phyloP scores from a whole-genome alignment of 2,888 invertebrate species.

The Eristalis arbustorum region DNA sequence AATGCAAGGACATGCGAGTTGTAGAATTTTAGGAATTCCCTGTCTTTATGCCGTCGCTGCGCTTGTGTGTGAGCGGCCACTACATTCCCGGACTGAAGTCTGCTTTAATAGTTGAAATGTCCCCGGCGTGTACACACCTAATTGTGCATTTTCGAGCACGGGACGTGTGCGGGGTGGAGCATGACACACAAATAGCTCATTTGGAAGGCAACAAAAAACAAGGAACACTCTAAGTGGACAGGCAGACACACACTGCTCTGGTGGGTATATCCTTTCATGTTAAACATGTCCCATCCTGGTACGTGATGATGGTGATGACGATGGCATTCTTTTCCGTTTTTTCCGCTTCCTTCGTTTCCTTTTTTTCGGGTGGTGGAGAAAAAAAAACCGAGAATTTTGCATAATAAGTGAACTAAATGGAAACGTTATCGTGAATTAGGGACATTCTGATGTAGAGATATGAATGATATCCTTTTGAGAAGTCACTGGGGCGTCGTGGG shows the following conservation, averaged over 20 bases:
- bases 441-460: constrained; percentile 12
- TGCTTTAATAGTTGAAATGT: constrained; percentile 44
- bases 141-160: constrained; percentile 32
- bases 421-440: constrained; percentile 47
- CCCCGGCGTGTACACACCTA: constrained; percentile 50
- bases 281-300: constrained; percentile 40
- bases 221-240: constrained; percentile 44
- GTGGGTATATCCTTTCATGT: constrained; percentile 32
- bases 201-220: constrained; percentile 4
- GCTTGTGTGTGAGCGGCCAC: not conserved
- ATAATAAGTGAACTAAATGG: constrained; percentile 45
- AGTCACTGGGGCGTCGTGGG: not conserved
- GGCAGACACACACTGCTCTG: constrained; percentile 1
- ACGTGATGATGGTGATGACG: constrained; percentile 37
- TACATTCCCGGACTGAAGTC: constrained; percentile 26
- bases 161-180: not conserved
- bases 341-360: not conserved
- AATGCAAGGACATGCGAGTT: constrained; percentile 45
- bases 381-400: constrained; percentile 33
- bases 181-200: constrained; percentile 47
- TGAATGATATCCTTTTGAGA: not conserved
- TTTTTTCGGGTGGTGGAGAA: not conserved
- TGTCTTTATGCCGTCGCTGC: not conserved
- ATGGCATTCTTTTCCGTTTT: not conserved
- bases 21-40: constrained; percentile 40